These are phyloP conservation scores for Hippocampus kuda DNA, from an alignment of 2,797 vertebrate genomes.

Conservation along the genomic window DNA sequence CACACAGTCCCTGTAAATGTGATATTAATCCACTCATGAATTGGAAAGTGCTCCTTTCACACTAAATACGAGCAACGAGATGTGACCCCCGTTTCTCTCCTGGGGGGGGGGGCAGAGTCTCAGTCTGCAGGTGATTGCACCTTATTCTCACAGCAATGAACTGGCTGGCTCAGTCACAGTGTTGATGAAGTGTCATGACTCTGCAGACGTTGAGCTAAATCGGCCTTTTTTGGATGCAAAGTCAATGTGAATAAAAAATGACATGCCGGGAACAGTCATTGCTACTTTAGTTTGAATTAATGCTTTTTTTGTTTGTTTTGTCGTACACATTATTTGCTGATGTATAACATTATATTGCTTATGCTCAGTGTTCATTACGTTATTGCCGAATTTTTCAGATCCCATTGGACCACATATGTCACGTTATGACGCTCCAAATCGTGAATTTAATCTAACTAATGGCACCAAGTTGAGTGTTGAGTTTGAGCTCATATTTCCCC, in stretches of 20 bases:
- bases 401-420: too few species aligned
- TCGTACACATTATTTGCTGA: constrained; percentile 6
- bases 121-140: constrained; percentile 56
- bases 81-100: not conserved
- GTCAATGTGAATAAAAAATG: constrained; percentile 2
- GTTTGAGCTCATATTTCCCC: constrained; percentile 14
- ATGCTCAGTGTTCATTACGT: not conserved
- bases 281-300: not conserved
- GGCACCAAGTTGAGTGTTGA: not conserved
- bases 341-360: not conserved
- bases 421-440: not conserved
- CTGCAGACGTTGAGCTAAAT: constrained; percentile 35
- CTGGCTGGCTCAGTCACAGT: constrained; percentile 58
- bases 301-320: not conserved
- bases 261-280: not conserved
- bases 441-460: not conserved
- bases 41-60: constrained; percentile 48
- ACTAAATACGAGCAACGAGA: not conserved
- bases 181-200: constrained; percentile 50
- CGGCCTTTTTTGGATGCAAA: constrained; percentile 10
- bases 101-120: constrained; percentile 29
- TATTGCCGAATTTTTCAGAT: too few species aligned
- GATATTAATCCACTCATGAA: constrained; percentile 59
- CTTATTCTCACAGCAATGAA: constrained; percentile 52
- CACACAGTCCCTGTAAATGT: constrained; percentile 38